Conservation (phyloP, 1,140 invertebrate genomes). For the Bombus affinis region DNA sequence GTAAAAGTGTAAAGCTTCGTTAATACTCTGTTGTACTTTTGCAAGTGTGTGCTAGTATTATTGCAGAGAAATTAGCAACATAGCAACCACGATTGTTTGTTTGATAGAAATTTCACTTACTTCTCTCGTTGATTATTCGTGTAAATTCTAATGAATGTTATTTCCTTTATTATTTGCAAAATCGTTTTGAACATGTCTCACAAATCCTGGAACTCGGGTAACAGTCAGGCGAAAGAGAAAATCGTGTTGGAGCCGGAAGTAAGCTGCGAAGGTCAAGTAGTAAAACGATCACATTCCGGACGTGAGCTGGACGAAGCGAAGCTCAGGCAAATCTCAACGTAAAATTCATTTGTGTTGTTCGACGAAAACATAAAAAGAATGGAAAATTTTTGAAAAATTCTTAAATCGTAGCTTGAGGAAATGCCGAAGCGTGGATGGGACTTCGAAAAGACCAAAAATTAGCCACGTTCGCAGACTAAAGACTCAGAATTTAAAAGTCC, state of each 20-base stretch:
- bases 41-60: no score
- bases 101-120: not conserved
- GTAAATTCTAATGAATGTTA: not conserved
- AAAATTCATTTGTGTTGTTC: not conserved
- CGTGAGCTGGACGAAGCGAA: not conserved
- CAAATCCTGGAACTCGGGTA: not conserved
- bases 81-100: not conserved
- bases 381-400: not conserved
- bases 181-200: conserved; percentile 17
- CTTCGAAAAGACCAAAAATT: not conserved
- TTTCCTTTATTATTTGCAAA: not conserved
- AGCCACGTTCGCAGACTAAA: not conserved
- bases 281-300: not conserved
- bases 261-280: not conserved
- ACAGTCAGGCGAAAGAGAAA: not conserved
- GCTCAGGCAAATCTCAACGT: not conserved
- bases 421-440: not conserved
- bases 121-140: not conserved
- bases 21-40: no score
- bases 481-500: not conserved
- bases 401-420: not conserved
- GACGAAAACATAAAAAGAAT: not conserved
- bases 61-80: not conserved
- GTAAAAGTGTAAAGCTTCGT: no score
- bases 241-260: conserved; percentile 3